A percentile compares a stretch with the other conserved stretches of the same genome.
These are phyloP conservation scores for Zapus hudsonius DNA, from an alignment of 2,113 vertebrate genomes.

Conservation along the genomic window DNA sequence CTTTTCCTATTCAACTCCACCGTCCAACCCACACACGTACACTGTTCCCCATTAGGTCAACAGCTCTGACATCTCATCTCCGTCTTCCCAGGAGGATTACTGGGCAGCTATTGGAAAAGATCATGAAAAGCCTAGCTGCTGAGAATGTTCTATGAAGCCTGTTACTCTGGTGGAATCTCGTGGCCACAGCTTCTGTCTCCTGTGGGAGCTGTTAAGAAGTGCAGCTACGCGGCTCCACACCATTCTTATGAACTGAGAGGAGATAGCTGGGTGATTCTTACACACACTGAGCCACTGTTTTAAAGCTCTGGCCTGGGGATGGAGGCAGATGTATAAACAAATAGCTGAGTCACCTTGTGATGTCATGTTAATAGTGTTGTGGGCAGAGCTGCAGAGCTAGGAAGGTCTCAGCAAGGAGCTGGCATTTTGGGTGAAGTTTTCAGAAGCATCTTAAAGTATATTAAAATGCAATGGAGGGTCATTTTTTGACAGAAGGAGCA, in stretches of 20 bases:
- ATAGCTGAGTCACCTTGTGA: accelerated
- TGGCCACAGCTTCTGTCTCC: neutral
- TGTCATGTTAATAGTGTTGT: neutral
- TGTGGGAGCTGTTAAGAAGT: neutral
- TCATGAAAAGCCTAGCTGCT: neutral
- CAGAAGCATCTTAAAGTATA: neutral
- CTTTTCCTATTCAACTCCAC: neutral
- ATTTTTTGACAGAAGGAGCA: neutral
- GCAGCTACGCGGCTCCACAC: neutral
- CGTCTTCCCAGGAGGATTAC: neutral
- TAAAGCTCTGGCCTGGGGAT: neutral
- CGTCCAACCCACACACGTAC: accelerated
- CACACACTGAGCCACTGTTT: neutral
- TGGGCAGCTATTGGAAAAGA: neutral
- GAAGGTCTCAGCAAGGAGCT: neutral
- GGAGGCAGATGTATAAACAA: neutral
- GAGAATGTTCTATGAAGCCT: neutral
- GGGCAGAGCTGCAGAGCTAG: neutral
- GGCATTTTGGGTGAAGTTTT: neutral
- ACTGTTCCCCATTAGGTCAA: neutral
- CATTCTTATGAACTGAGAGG: neutral
- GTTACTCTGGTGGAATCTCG: too few relatives aligned
- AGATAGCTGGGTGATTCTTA: neutral
- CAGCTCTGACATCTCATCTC: neutral
- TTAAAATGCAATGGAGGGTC: neutral